Conservation (phyloP, 2,113 vertebrate genomes). For the Podarcis muralis region DNA sequence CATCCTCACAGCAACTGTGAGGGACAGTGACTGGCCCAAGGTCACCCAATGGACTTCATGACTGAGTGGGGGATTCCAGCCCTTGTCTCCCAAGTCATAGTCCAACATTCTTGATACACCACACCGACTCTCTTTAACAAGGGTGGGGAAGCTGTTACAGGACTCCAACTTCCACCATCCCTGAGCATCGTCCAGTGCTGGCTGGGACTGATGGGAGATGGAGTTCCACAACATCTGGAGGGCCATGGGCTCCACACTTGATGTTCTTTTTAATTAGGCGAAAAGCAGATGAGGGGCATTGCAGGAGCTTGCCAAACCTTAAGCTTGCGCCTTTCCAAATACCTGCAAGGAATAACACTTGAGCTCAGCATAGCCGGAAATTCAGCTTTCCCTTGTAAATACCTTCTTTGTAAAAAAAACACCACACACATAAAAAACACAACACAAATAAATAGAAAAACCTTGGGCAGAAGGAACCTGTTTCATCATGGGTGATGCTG, state of each 20-base stretch:
- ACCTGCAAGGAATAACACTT: not conserved
- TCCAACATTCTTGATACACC: not conserved
- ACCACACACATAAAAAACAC: too few relatives aligned
- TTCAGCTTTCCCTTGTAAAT: not conserved
- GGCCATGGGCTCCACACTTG: not conserved
- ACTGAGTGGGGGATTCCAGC: too few relatives aligned
- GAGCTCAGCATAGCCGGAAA: not conserved
- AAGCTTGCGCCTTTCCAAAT: not conserved
- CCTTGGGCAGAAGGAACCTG: not conserved
- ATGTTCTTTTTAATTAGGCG: not conserved
- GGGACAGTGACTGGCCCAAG: too few relatives aligned
- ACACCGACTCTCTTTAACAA: not conserved
- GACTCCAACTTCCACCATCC: too few relatives aligned
- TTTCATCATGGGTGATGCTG: conserved; percentile 8
- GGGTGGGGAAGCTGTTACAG: not conserved
- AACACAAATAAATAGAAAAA: not conserved
- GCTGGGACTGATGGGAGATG: not conserved
- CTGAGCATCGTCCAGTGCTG: not conserved
- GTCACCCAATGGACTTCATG: too few relatives aligned
- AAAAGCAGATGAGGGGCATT: not conserved
- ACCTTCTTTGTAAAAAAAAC: not conserved
- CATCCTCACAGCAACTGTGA: too few relatives aligned
- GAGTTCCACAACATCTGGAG: not conserved
- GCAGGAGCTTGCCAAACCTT: not conserved
- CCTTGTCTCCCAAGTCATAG: too few relatives aligned